phyloP scores from a whole-genome alignment of 2,888 invertebrate species.

The Campaea margaritaria region DNA sequence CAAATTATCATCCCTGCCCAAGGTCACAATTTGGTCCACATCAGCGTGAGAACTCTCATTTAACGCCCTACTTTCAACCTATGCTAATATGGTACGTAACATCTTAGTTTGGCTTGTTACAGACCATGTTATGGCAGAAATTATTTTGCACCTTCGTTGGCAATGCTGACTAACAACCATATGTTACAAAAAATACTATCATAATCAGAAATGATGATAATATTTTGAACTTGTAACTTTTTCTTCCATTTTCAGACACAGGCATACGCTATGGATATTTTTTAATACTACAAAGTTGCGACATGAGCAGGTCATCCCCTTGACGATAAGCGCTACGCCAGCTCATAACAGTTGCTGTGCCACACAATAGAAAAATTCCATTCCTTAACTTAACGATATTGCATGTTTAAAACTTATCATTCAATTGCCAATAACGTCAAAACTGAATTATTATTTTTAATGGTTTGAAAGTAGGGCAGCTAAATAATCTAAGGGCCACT shows the following conservation, averaged over 20 bases:
- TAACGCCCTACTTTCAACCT: constrained; percentile 66
- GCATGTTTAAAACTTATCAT: neutral
- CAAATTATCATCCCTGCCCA: constrained; percentile 46
- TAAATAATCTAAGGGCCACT: neutral
- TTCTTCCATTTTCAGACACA: too few species aligned
- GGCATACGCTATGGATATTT: too few species aligned
- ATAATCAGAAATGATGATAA: too few species aligned
- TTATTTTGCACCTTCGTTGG: constrained; percentile 14
- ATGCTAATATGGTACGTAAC: constrained; percentile 62
- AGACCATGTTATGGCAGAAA: constrained; percentile 16
- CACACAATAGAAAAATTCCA: too few species aligned
- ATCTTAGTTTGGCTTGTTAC: constrained; percentile 29
- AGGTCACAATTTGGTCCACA: constrained; percentile 49
- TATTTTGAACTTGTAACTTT: too few species aligned
- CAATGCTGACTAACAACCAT: neutral
- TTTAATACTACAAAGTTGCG: neutral
- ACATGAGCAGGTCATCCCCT: too few species aligned
- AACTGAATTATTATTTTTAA: neutral
- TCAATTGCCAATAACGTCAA: constrained; percentile 1
- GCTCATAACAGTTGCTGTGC: too few species aligned
- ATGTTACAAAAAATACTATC: neutral
- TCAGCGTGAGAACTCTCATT: constrained; percentile 64
- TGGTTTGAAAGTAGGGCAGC: neutral
- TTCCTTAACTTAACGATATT: neutral
- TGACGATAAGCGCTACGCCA: too few species aligned